Evolutionary conservation across 1,140 invertebrate species (phyloP).

Genomic region (Halyomorpha halys): DNA sequence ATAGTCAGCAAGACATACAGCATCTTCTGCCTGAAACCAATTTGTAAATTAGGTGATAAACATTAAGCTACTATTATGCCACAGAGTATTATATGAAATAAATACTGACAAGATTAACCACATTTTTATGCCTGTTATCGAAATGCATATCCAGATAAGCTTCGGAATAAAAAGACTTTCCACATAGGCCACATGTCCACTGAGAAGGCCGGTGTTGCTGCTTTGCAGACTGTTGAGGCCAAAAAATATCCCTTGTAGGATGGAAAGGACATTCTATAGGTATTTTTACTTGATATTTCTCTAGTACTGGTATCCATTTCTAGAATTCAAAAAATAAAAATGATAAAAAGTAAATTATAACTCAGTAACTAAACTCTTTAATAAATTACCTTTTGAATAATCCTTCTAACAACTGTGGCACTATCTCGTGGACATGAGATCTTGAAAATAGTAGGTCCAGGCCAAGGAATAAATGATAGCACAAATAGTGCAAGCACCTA

Average conservation of each 20-base stretch:
- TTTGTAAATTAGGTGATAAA: background rate
- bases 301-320: constrained; percentile 81
- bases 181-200: constrained; percentile 85
- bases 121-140: constrained; percentile 74
- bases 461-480: constrained; percentile 74
- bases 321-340: constrained; percentile 32
- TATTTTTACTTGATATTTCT: constrained; percentile 70
- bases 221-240: constrained; percentile 70
- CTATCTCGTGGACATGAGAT: constrained; percentile 79
- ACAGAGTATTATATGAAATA: background rate
- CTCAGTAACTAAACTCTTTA: background rate
- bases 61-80: background rate
- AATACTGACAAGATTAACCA: constrained; percentile 66
- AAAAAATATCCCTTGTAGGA: constrained; percentile 73
- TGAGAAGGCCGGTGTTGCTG: constrained; percentile 69
- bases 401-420: constrained; percentile 74
- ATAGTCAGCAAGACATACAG: constrained; percentile 83
- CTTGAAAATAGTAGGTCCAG: constrained; percentile 71
- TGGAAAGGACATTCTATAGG: constrained; percentile 84
- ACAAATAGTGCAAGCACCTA: constrained; percentile 67
- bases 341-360: background rate
- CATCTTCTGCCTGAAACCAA: constrained; percentile 64
- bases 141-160: constrained; percentile 80
- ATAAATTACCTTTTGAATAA: constrained; percentile 60
- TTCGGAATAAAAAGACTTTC: constrained; percentile 84